phyloP scores from a whole-genome alignment of 2,797 vertebrate species.

The Acrossocheilus wenchowensis region DNA sequence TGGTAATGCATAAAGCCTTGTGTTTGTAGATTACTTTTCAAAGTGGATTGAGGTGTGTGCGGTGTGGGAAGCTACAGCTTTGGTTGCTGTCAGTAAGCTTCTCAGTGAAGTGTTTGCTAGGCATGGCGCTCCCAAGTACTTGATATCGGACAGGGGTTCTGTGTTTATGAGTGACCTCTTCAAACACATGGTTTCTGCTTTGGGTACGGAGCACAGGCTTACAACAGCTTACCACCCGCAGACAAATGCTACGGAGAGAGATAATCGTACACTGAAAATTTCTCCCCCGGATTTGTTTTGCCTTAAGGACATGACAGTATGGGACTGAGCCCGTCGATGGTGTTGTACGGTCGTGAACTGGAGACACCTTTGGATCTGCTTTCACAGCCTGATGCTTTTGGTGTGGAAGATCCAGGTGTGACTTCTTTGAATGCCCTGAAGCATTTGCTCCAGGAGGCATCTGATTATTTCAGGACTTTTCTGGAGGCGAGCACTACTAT shows the following conservation, averaged over 20 bases:
- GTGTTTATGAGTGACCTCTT: too few species aligned
- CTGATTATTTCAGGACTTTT: conserved; percentile 2
- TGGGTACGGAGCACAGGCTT: too few species aligned
- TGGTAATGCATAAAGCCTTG: background rate
- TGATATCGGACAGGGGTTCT: too few species aligned
- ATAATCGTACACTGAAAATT: conserved; percentile 8
- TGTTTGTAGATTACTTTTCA: too few species aligned
- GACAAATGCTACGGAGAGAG: background rate
- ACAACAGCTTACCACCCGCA: too few species aligned
- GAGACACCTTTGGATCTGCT: background rate
- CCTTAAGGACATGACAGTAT: background rate
- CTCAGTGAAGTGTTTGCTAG: background rate
- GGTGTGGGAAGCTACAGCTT: too few species aligned
- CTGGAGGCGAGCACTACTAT: background rate
- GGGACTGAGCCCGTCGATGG: background rate
- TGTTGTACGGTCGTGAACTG: background rate
- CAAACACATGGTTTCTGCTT: too few species aligned
- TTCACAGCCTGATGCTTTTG: background rate
- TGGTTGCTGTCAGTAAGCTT: background rate
- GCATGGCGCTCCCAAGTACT: background rate
- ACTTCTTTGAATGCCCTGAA: conserved; percentile 27
- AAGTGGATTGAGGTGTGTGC: too few species aligned
- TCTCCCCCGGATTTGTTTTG: conserved; percentile 9
- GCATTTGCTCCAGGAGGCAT: conserved; percentile 19
- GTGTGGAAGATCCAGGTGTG: conserved; percentile 17